Conservation (phyloP, 2,113 vertebrate genomes). For the Camelus bactrianus region DNA sequence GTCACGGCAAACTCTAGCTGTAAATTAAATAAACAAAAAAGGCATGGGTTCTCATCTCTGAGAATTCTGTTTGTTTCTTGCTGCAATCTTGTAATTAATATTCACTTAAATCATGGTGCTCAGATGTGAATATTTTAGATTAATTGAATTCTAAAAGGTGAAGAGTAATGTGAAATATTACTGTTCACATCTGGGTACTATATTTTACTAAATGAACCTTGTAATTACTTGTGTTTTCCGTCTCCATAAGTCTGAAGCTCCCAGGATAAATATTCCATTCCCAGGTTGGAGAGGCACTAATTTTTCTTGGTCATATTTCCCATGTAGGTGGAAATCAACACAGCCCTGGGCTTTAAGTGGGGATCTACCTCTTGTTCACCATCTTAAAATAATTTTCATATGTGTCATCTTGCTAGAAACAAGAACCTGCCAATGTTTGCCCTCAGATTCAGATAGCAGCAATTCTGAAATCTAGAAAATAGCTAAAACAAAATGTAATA, state of each 20-base stretch:
- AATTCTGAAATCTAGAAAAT: neutral
- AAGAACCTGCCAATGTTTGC: neutral
- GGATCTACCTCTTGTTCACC: neutral
- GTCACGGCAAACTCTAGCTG: neutral
- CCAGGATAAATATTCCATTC: neutral
- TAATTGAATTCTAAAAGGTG: neutral
- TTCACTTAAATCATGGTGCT: neutral
- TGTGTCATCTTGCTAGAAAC: neutral
- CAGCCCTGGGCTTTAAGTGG: neutral
- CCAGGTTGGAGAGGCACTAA: neutral
- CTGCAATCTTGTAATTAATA: neutral
- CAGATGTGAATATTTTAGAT: neutral
- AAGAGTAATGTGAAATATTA: neutral
- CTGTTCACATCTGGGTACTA: neutral
- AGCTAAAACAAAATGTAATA: neutral
- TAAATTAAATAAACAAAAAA: neutral
- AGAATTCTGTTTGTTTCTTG: neutral
- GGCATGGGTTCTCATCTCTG: accelerated
- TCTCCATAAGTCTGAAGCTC: neutral
- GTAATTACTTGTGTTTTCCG: neutral
- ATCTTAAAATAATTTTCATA: neutral
- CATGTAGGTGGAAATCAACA: neutral
- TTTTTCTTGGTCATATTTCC: neutral
- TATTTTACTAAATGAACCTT: neutral
- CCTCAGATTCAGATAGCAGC: neutral